A percentile compares a stretch with the other conserved stretches of the same genome.
Conservation (phyloP, 2,888 invertebrate genomes). For the Choreutis nemorana region DNA sequence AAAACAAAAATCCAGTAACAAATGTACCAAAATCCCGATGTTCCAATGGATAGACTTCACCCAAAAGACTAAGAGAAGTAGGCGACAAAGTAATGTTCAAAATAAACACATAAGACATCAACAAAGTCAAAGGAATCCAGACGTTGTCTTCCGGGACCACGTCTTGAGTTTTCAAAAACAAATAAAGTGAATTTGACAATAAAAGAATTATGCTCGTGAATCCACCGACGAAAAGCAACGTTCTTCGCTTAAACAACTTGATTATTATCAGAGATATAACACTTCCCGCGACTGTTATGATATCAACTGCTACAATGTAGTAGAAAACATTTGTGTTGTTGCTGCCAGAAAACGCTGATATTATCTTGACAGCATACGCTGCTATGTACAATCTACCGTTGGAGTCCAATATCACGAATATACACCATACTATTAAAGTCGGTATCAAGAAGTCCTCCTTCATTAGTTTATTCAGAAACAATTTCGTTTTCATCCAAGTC, state of each 20-base stretch:
- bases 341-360: conserved; percentile 25
- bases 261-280: conserved; percentile 27
- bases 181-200: conserved; percentile 21
- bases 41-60: conserved; percentile 37
- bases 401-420: conserved; percentile 23
- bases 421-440: conserved; percentile 20
- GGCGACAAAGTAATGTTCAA: conserved; percentile 38
- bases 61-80: conserved; percentile 33
- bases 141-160: conserved; percentile 18
- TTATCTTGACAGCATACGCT: conserved; percentile 32
- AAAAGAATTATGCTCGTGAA: conserved; percentile 21
- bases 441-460: conserved; percentile 33
- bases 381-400: conserved; percentile 36
- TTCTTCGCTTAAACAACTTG: conserved; percentile 27
- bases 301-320: conserved; percentile 28
- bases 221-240: conserved; percentile 30
- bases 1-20: conserved; percentile 21
- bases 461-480: conserved; percentile 25
- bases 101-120: conserved; percentile 28
- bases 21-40: conserved; percentile 30
- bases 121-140: conserved; percentile 25
- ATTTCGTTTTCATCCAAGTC: conserved; percentile 7
- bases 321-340: conserved; percentile 24
- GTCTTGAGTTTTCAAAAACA: conserved; percentile 19
- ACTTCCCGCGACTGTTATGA: conserved; percentile 27